These are phyloP conservation scores for Ischnus inquisitorius DNA, from an alignment of 2,888 invertebrate genomes.

Conservation along the genomic window DNA sequence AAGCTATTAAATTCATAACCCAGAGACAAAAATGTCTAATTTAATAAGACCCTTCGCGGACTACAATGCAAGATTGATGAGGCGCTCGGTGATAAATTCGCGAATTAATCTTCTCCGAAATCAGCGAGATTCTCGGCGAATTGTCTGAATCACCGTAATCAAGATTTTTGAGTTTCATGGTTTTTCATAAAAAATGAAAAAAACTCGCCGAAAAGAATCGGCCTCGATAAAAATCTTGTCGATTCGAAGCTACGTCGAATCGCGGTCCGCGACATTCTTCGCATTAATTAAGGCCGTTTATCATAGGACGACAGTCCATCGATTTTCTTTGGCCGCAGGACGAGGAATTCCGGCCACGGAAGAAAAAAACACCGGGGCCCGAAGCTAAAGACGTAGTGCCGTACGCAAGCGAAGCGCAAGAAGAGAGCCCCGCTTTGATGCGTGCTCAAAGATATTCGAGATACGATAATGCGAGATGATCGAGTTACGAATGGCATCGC, in stretches of 20 bases:
- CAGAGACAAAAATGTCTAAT: background rate
- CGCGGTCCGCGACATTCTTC: background rate
- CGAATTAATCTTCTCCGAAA: too few relatives aligned
- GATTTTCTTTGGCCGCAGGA: background rate
- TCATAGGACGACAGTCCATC: background rate
- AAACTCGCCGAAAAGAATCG: background rate
- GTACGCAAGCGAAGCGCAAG: background rate
- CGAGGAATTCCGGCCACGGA: background rate
- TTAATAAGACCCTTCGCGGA: background rate
- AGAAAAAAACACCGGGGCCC: background rate
- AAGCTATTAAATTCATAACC: slow-evolving; percentile 17
- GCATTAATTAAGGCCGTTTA: background rate
- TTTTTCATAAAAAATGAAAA: too few relatives aligned
- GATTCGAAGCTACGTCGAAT: background rate
- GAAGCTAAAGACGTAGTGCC: background rate
- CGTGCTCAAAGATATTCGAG: slow-evolving; percentile 22
- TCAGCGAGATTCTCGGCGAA: too few relatives aligned
- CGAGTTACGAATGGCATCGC: slow-evolving; percentile 45
- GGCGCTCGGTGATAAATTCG: too few relatives aligned
- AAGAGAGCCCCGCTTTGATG: background rate
- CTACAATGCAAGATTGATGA: too few relatives aligned
- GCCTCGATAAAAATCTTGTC: background rate
- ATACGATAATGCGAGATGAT: slow-evolving; percentile 40
- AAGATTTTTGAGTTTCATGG: too few relatives aligned
- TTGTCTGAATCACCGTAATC: too few relatives aligned